phyloP scores from a whole-genome alignment of 2,797 vertebrate species.

The Phataginus tricuspis region DNA sequence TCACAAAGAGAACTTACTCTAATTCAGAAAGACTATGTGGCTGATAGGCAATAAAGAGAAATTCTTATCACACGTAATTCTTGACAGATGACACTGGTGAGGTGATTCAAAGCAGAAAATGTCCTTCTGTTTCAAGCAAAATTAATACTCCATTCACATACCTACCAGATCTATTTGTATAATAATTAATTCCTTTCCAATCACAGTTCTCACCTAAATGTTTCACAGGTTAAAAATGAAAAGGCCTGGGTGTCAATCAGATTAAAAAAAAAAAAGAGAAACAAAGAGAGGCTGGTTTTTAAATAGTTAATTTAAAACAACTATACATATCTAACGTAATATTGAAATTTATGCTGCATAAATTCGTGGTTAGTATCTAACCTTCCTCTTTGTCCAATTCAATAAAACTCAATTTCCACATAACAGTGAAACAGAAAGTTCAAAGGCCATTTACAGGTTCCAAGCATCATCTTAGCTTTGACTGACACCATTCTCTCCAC shows the following conservation, averaged over 20 bases:
- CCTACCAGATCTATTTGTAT: constrained; percentile 25
- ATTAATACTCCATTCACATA: constrained; percentile 11
- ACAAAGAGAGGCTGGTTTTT: background rate
- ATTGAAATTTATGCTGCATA: constrained; percentile 27
- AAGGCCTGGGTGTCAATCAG: background rate
- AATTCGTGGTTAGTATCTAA: constrained; percentile 1
- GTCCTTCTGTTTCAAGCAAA: constrained; percentile 43
- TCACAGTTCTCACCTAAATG: constrained; percentile 44
- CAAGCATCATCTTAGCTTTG: background rate
- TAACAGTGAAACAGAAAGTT: constrained; percentile 12
- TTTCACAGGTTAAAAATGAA: constrained; percentile 46
- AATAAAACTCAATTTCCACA: background rate
- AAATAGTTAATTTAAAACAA: background rate
- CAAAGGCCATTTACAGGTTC: background rate
- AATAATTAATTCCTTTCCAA: constrained; percentile 51
- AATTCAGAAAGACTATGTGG: constrained; percentile 41
- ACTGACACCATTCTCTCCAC: background rate
- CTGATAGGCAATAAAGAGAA: constrained; percentile 59
- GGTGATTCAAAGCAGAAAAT: constrained; percentile 40
- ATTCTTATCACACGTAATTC: background rate
- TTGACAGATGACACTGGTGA: constrained; percentile 52
- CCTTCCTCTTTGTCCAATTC: constrained; percentile 14
- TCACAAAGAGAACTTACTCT: constrained; percentile 55
- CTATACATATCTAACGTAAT: background rate
- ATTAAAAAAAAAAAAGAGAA: constrained; percentile 41